Evolutionary conservation across 2,113 vertebrate species (phyloP).

Genomic region (Hyaena hyaena): DNA sequence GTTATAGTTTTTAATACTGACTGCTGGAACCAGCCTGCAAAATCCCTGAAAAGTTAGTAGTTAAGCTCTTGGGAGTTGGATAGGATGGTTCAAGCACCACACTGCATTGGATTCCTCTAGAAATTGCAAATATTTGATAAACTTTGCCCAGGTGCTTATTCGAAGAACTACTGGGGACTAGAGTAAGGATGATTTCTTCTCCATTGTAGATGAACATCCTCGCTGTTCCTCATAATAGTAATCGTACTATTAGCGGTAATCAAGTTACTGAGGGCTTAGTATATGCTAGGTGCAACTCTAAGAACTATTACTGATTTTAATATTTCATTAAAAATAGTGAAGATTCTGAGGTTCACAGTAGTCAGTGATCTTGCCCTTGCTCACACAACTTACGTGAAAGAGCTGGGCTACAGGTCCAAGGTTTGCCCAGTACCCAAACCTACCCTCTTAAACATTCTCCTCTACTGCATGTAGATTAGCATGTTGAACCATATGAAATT

Average conservation of each 20-base stretch:
- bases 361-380: background rate
- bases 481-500: background rate
- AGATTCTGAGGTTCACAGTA: background rate
- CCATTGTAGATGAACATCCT: background rate
- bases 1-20: background rate
- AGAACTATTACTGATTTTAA: background rate
- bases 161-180: background rate
- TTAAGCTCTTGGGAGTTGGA: background rate
- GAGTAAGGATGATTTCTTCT: background rate
- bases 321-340: background rate
- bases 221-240: background rate
- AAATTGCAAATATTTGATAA: background rate
- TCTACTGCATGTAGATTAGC: background rate
- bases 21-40: background rate
- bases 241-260: background rate
- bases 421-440: background rate
- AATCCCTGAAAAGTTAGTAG: background rate
- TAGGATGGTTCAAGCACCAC: background rate
- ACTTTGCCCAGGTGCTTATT: background rate
- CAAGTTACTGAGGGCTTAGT: background rate
- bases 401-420: background rate
- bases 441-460: background rate
- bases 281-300: background rate
- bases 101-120: background rate
- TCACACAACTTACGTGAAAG: background rate